Evolutionary conservation across 2,113 vertebrate species (phyloP), one percentile per base, ranked within the genome.

Genomic region (Paralichthys olivaceus): DNA sequence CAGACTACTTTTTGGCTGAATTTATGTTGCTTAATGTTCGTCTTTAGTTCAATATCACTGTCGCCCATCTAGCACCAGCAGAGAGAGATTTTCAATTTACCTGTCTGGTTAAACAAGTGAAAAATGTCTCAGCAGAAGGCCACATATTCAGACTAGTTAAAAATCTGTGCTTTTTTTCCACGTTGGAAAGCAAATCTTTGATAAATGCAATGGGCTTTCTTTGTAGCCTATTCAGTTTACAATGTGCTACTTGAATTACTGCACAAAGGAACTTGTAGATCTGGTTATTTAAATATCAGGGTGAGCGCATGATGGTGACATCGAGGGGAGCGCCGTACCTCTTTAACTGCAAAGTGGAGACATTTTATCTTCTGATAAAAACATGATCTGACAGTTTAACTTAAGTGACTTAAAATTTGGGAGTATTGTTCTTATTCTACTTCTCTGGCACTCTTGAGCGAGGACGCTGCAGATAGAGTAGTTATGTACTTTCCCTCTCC

Each of bases 351-450:
- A 57, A 63, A 65, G 26, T 8, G 0, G 3, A 70, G 25, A 77
- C 75, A 28, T 71, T 69, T 71, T 54, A 54, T 67, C 49, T 20
- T 54, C 15, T 2, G 40, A 82, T 54, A 45, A 51, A 57, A 83
- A 60, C 43, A 9, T 25, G 29, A 79, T 54, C 23, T 2, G 66
- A 75, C 69, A 53, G 63, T 43, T 64, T 1, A 56, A 67, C 61
- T 55, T 63, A 53, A 72, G 75, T n/a, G 15, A 51, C 75, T 65
- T 72, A 25, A 65, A 63, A 60, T 17, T 20, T 25, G 28, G 47
- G 19, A 51, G 57, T 73, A 20, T 15, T 63, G 61, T 73, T 37
- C 37, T 58, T 0, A 55, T 43, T 58, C 29, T 12, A 20, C 65
- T 63, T 22, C 61, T 61, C 59, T 15, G 20, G 4, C 17, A 5